A percentile compares a stretch with the other conserved stretches of the same genome.
These are phyloP conservation scores for Drosophila helvetica DNA, from an alignment of 2,888 invertebrate genomes.

Conservation along the genomic window DNA sequence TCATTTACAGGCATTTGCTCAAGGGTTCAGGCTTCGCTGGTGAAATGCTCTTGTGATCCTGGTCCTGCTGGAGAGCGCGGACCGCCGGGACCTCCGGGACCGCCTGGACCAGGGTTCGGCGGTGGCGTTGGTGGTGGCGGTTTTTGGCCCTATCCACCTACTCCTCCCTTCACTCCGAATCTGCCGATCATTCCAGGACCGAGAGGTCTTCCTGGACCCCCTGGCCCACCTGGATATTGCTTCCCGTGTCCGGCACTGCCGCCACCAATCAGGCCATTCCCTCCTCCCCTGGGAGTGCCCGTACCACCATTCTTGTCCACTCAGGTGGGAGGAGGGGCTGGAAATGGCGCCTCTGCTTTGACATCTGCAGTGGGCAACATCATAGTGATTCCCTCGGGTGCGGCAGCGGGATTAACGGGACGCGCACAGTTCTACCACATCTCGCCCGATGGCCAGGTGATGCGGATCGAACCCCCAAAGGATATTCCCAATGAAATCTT, in stretches of 20 bases:
- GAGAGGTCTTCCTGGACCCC: conserved; percentile 65
- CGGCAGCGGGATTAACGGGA: conserved; percentile 30
- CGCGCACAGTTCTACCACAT: conserved; percentile 60
- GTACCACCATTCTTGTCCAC: conserved; percentile 22
- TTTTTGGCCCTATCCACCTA: conserved; percentile 56
- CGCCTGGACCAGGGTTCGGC: background rate
- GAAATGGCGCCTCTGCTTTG: conserved; percentile 25
- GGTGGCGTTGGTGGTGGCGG: conserved; percentile 19
- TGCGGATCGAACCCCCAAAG: conserved; percentile 54
- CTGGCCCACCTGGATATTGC: conserved; percentile 69
- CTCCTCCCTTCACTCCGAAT: conserved; percentile 47
- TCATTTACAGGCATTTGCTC: conserved; percentile 43
- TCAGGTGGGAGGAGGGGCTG: conserved; percentile 19
- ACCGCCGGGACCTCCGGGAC: conserved; percentile 40
- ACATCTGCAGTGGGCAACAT: conserved; percentile 59
- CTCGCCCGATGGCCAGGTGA: conserved; percentile 61
- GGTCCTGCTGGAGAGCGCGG: conserved; percentile 61
- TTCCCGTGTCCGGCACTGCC: conserved; percentile 61
- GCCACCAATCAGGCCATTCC: conserved; percentile 16
- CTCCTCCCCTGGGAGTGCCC: conserved; percentile 29
- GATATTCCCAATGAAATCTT: conserved; percentile 51
- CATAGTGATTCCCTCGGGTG: conserved; percentile 56
- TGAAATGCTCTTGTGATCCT: conserved; percentile 69
- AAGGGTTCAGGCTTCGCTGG: conserved; percentile 45
- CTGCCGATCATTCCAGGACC: conserved; percentile 54